These are phyloP conservation scores for Heloderma charlesbogerti DNA, from an alignment of 2,113 vertebrate species.

Conservation along the genomic window DNA sequence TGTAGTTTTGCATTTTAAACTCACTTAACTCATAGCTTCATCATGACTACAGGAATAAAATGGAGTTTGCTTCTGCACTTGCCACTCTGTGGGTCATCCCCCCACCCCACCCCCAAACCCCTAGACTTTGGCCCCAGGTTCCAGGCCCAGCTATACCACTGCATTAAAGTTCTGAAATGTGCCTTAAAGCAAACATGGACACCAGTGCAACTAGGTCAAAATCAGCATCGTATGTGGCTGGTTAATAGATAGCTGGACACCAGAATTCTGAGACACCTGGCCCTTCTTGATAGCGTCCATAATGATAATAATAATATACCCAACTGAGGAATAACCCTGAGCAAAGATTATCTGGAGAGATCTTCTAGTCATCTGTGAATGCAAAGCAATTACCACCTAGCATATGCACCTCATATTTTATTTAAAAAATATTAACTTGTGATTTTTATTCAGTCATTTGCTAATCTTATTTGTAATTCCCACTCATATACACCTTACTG, in stretches of 20 bases:
- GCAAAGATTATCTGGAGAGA: neutral
- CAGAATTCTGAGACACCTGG: neutral
- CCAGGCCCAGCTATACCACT: neutral
- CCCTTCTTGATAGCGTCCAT: neutral
- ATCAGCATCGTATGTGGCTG: neutral
- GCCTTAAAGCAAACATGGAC: neutral
- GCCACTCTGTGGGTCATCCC: no score
- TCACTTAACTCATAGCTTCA: no score
- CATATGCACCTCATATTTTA: neutral
- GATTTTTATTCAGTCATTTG: constrained; percentile 20
- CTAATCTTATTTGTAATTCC: constrained; percentile 34
- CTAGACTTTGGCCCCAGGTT: no score
- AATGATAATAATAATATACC: neutral
- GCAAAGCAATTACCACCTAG: neutral
- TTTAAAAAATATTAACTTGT: neutral
- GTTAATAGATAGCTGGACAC: neutral
- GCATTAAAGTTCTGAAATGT: neutral
- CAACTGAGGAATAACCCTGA: neutral
- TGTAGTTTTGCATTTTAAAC: no score
- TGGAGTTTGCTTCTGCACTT: no score
- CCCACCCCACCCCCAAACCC: no score
- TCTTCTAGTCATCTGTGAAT: neutral
- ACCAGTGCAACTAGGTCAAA: neutral
- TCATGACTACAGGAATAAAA: no score
- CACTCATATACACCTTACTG: neutral